These are phyloP conservation scores for Sebastiscus tertius DNA, from an alignment of 2,797 vertebrate species.

Conservation along the genomic window DNA sequence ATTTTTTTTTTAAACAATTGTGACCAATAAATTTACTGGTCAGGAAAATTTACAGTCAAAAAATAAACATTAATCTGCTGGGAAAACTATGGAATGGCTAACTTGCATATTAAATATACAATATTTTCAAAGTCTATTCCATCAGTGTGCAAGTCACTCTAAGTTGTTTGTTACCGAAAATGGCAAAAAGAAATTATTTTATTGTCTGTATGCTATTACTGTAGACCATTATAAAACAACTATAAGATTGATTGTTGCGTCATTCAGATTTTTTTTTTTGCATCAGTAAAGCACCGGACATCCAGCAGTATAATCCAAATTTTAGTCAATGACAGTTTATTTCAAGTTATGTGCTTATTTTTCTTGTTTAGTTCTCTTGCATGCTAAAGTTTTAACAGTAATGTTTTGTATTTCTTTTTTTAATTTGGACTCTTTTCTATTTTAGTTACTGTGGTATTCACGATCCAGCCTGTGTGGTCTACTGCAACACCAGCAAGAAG, in stretches of 20 bases:
- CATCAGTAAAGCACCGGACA: background rate
- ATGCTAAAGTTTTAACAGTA: background rate
- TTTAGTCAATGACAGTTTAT: background rate
- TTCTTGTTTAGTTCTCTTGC: background rate
- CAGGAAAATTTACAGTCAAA: background rate
- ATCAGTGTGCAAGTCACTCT: background rate
- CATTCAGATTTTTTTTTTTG: background rate
- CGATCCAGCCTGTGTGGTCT: conserved; percentile 96
- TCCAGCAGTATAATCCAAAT: background rate
- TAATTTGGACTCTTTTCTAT: background rate
- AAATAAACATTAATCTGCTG: background rate
- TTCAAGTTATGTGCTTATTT: background rate
- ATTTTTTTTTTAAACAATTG: background rate
- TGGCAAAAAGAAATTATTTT: background rate
- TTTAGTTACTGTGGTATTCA: conserved; percentile 96
- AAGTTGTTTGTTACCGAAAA: background rate
- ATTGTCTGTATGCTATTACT: background rate
- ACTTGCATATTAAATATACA: background rate
- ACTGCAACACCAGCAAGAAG: conserved; percentile 98
- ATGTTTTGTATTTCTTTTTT: background rate
- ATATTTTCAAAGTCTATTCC: background rate
- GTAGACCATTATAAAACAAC: background rate
- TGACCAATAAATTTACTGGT: too few relatives aligned
- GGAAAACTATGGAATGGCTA: background rate
- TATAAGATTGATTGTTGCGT: background rate